Evolutionary conservation across 2,797 vertebrate species (phyloP), one percentile per base, ranked within the genome.

Genomic region (Cyclopterus lumpus): DNA sequence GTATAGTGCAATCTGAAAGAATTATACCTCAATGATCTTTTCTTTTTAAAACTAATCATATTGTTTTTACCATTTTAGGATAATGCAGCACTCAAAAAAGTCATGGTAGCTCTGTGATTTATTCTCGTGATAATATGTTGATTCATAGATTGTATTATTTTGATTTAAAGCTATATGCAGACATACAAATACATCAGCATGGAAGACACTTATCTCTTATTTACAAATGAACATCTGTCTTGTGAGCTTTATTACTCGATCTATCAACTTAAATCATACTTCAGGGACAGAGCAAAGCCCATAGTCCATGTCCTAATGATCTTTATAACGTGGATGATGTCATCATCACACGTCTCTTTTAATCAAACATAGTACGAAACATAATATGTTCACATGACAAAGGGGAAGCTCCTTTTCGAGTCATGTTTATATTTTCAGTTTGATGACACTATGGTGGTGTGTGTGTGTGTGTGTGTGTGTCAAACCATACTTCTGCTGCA

Each of bases 21-120:
- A 61, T 49, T 64, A 51, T 6, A 54, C 42, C 55, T 49, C 40
- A 16, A 12, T 46, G 46, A 59, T 30, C 28, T 14, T 65, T 73
- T 32, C 65, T 36, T 14, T 67, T 51, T 16, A 10, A 46, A 57
- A 38, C 46, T 8, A 48, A 51, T 49, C 58, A 51, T 22, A 0
- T 24, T 88, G 84, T 70, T 49, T 1, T 24, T 87, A 84, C 74
- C 28, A 49, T 80, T 76, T 86, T 64, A 79, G 30, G 38, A 63
- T 12, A 51, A 62, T 20, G 54, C 42, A 53, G 48, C 53, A 54
- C n/a, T 63, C 10, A 68, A 32, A n/a, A 61, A 15, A 34, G 42
- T 24, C 6, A 62, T 16, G 24, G 36, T 60, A 69, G 61, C 42
- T 36, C 57, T 66, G 16, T 46, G 18, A 79, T 71, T 82, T 77